Conservation (phyloP, 1,140 invertebrate genomes). For the Caligus rogercresseyi region DNA sequence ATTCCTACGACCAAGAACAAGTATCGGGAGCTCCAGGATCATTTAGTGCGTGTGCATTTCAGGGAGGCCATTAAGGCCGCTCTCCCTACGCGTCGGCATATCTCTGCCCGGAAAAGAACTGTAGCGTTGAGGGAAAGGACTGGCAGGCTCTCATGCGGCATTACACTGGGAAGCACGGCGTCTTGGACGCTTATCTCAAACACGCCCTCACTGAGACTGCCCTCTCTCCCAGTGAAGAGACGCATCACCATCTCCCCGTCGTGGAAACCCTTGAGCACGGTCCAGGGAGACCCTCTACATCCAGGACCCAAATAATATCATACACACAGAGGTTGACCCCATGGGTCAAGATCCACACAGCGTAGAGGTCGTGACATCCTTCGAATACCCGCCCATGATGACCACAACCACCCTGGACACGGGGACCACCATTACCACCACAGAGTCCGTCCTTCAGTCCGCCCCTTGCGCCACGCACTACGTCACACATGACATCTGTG, state of each 20-base stretch:
- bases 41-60: conserved; percentile 15
- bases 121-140: conserved; percentile 12
- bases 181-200: conserved; percentile 11
- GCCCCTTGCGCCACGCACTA: not conserved
- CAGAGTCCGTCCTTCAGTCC: not conserved
- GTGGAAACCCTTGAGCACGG: not conserved
- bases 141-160: conserved; percentile 16
- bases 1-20: conserved; percentile 17
- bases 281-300: not conserved
- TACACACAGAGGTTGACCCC: not conserved
- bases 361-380: not conserved
- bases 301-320: not conserved
- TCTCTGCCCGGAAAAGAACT: conserved; percentile 6
- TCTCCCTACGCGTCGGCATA: conserved; percentile 7
- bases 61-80: conserved; percentile 13
- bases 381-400: not conserved
- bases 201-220: not conserved
- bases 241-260: not conserved
- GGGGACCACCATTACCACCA: not conserved
- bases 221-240: not conserved
- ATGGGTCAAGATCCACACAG: not conserved
- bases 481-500: not conserved
- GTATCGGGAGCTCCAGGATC: conserved; percentile 19
- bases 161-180: conserved; percentile 14
- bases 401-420: not conserved